phyloP scores from a whole-genome alignment of 2,113 vertebrate species.

The Benitochromis conjunctus region DNA sequence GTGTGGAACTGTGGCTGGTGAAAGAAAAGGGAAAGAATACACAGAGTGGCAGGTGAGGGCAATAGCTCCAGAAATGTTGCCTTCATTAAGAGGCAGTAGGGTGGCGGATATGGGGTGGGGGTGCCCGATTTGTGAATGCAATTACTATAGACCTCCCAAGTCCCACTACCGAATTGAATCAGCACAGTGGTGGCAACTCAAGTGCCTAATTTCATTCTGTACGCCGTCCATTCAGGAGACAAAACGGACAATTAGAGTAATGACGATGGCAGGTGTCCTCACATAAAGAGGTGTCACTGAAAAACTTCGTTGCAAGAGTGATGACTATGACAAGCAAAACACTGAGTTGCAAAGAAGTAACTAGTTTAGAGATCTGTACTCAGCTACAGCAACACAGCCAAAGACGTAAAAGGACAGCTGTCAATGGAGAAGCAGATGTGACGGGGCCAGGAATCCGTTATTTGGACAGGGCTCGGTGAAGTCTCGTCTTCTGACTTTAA shows the following conservation, averaged over 20 bases:
- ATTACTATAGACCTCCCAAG: constrained; percentile 58
- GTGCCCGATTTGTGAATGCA: constrained; percentile 48
- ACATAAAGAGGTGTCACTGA: constrained; percentile 2
- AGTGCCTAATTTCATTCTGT: constrained; percentile 51
- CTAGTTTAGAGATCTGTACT: neutral
- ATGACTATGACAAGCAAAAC: neutral
- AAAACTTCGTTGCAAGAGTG: neutral
- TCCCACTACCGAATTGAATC: constrained; percentile 50
- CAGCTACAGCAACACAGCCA: neutral
- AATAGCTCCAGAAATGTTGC: constrained; percentile 13
- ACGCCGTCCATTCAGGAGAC: constrained; percentile 37
- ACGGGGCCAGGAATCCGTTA: neutral
- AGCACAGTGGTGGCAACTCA: constrained; percentile 39
- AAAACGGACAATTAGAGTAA: constrained; percentile 43
- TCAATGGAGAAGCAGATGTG: constrained; percentile 17
- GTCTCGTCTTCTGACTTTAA: constrained; percentile 32
- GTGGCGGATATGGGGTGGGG: neutral
- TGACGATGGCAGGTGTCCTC: constrained; percentile 44
- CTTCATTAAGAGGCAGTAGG: constrained; percentile 15
- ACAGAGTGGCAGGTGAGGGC: constrained; percentile 22
- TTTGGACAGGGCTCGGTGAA: constrained; percentile 14
- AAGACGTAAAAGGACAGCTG: constrained; percentile 39
- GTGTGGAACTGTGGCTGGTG: constrained; percentile 36
- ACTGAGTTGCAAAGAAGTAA: neutral
- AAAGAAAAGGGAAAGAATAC: constrained; percentile 18